Evolutionary conservation across 2,113 vertebrate species (phyloP), one percentile per base, ranked within the genome.

Genomic region (Coptodon rendalli): DNA sequence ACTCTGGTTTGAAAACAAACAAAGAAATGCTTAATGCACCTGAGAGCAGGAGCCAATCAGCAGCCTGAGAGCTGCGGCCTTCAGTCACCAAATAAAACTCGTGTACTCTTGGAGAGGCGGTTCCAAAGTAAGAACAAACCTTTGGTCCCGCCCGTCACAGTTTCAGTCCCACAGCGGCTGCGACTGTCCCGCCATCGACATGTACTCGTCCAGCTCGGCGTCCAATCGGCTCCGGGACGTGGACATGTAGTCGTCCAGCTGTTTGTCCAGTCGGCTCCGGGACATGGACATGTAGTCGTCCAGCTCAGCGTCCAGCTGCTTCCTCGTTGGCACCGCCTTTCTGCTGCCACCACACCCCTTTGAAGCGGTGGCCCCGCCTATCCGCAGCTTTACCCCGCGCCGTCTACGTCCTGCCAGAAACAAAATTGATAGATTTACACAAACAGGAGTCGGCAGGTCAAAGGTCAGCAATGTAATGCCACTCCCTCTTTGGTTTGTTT

Each of bases 191-290:
- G 71, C 89, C 87, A 89, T 97, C 12, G 97, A 96, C 98, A 99
- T 99, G 95, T 99, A 99, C 1, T 97, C 98, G 52, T 99, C 98
- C 91, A 99, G 96, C 94, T 98, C 95, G 0, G 97, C 97, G 3
- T 99, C 98, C 83, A 99, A 95, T 61, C 97, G 96, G 57, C 97
- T 97, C 89, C 97, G 97, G 3, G 97, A 97, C 90, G 96, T 96
- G 13, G 97, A 97, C 98, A 99, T 99, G 95, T 99, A 99, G 0
- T 97, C 97, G n/a, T 99, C 98, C 91, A 99, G 96, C 93, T 99
- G 96, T 0, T 96, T 95, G 5, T 99, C 98, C 86, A 99, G 94
- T 66, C 98, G 95, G 80, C 97, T 97, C 92, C 97, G 98, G 5
- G 97, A 97, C 90, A 96, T 96, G 1, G 98, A 98, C 98, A 99